Percentiles rank a stretch among this genome's conserved stretches.
These are phyloP conservation scores for Trachemys scripta DNA, from an alignment of 2,113 vertebrate species.

Conservation along the genomic window DNA sequence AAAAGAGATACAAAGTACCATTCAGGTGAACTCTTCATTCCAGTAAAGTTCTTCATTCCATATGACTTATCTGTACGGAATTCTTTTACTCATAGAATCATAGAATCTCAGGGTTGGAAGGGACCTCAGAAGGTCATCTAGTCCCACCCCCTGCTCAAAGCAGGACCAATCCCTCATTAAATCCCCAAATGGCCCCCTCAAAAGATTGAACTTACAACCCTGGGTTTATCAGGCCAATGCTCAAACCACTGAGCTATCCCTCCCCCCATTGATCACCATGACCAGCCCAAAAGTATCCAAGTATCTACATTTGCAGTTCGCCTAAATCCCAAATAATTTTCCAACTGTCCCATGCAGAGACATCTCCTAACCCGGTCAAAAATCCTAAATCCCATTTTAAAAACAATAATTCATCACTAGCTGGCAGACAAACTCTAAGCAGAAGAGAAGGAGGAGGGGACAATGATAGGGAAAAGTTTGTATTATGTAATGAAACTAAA, in stretches of 20 bases:
- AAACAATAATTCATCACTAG: slow-evolving; percentile 54
- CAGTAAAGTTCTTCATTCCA: background rate
- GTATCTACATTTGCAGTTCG: background rate
- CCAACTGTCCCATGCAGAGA: slow-evolving; percentile 21
- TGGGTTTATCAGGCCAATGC: no score
- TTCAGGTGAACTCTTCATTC: background rate
- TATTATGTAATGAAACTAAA: slow-evolving; percentile 55
- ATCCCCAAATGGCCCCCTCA: no score
- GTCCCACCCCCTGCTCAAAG: no score
- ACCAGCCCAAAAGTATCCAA: background rate
- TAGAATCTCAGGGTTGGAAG: no score
- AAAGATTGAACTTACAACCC: no score
- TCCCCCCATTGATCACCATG: background rate
- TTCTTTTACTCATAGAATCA: background rate
- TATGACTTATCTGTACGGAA: background rate
- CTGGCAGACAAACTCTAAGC: slow-evolving; percentile 9
- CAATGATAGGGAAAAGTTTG: slow-evolving; percentile 44
- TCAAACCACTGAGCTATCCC: no score
- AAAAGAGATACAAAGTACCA: background rate
- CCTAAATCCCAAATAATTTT: background rate
- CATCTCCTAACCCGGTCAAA: slow-evolving; percentile 13
- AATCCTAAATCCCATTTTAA: slow-evolving; percentile 18
- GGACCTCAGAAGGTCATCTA: no score
- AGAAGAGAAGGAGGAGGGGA: slow-evolving; percentile 29
- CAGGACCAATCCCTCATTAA: no score